Evolutionary conservation across 2,113 vertebrate species (phyloP), one percentile per base, ranked within the genome.

Genomic region (Thinocorus orbignyianus): DNA sequence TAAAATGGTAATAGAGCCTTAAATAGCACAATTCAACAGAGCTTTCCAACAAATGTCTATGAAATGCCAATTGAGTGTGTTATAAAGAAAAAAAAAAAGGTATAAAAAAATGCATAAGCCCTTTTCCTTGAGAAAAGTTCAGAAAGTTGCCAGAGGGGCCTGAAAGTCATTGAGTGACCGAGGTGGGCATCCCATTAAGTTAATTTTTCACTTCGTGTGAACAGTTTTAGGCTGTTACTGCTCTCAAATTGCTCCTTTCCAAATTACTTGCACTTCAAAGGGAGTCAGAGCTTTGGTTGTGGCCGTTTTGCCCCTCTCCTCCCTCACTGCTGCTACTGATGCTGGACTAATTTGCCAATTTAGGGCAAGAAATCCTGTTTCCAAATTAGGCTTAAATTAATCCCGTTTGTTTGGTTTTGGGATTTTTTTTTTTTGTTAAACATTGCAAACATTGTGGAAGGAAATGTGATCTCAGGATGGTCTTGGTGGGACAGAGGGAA

Each of bases 171-270:
- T 33, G 46, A 46, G 49, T 58, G 8, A 37, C 30, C 82, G 85
- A 49, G 44, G 68, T 82, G 86, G 70, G 18, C 44, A 58, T 58
- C 9, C 13, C 31, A 37, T 83, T 52, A 82, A 39, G 22, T 68
- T 74, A 90, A 70, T 91, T 92, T 94, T 84, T 87, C 89, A 85
- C 54, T 92, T 92, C 16, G 76, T 91, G 94, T 91, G 64, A 93
- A n/a, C 61, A 10, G 13, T 83, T 95, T 74, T 65, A 77, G 13
- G 18, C 80, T 95, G 81, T 84, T 51, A 24, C 86, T 22, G 3
- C 88, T 96, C 28, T 91, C 69, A 61, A 91, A 61, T 90, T 65
- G 52, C 31, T 83, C 9, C 25, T 37, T 92, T 95, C 93, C 23
- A 74, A 69, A 88, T 86, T 48, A 64, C 52, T 37, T 74, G 33